Evolutionary conservation across 2,797 vertebrate genomes (phyloP).

Genomic region (Emydoidea blandingii): DNA sequence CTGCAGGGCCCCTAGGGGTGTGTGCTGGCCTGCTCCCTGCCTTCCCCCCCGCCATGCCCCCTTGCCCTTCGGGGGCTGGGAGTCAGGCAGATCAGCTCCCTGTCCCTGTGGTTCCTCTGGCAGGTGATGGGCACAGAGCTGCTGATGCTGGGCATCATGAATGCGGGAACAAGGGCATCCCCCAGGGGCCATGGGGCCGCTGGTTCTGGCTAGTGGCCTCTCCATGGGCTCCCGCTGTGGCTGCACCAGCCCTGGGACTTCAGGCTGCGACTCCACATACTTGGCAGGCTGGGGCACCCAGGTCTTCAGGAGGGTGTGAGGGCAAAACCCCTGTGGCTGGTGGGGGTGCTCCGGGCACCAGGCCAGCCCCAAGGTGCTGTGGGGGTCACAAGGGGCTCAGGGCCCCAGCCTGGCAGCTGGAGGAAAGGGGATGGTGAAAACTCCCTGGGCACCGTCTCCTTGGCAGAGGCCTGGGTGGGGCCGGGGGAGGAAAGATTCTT

Average conservation of each 20-base stretch:
- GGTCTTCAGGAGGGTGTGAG: constrained; percentile 88
- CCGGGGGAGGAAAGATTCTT: too few relatives aligned
- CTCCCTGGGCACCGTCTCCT: too few relatives aligned
- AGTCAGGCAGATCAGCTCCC: background rate
- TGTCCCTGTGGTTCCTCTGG: fast-evolving
- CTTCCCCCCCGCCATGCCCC: background rate
- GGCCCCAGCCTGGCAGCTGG: too few relatives aligned
- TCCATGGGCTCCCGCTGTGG: constrained; percentile 88
- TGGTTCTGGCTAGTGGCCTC: constrained; percentile 85
- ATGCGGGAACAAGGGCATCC: constrained; percentile 82
- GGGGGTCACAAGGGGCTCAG: too few relatives aligned
- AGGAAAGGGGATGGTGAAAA: too few relatives aligned
- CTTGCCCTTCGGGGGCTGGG: background rate
- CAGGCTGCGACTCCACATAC: constrained; percentile 87
- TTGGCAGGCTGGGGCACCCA: constrained; percentile 89
- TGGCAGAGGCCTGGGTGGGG: too few relatives aligned
- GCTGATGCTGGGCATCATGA: constrained; percentile 85
- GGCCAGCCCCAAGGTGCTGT: too few relatives aligned
- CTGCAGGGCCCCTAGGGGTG: background rate
- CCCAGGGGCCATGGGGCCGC: constrained; percentile 78
- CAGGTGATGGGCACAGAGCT: constrained; percentile 87
- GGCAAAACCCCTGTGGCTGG: background rate
- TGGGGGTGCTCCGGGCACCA: too few relatives aligned
- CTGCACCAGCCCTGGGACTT: constrained; percentile 88
- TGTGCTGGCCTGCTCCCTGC: too few relatives aligned